phyloP scores from a whole-genome alignment of 2,113 vertebrate species.

The Centropus unirufus region DNA sequence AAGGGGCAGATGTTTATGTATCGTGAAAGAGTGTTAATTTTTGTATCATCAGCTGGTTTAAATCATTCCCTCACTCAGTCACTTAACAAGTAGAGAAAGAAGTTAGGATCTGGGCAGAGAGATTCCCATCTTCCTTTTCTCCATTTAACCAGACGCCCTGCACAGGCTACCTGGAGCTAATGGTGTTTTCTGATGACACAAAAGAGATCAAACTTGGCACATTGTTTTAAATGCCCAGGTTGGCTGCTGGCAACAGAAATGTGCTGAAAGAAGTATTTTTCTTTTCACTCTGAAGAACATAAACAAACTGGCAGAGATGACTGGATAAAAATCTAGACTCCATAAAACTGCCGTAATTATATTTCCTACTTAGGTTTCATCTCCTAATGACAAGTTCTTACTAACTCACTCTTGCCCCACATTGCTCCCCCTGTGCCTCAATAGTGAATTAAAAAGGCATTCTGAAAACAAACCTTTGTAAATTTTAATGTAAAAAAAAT shows the following conservation, averaged over 20 bases:
- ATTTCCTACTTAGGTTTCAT: background rate
- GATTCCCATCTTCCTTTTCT: background rate
- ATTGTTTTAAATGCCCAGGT: background rate
- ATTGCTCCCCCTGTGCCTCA: background rate
- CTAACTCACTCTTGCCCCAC: background rate
- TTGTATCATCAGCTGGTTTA: background rate
- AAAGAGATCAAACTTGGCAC: background rate
- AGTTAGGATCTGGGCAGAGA: background rate
- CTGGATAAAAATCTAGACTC: background rate
- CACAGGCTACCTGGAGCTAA: background rate
- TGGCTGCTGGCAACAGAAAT: background rate
- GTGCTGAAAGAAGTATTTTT: background rate
- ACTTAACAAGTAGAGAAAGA: background rate
- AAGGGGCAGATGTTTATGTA: background rate
- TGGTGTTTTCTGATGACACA: background rate
- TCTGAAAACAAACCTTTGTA: background rate
- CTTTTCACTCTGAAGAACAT: background rate
- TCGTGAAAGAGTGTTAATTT: background rate
- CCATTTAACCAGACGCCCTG: background rate
- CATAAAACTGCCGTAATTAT: background rate
- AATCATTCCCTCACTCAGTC: background rate
- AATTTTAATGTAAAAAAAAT: background rate
- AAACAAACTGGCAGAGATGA: background rate
- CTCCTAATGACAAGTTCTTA: background rate
- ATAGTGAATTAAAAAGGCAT: background rate